Conservation (phyloP, 1,140 invertebrate genomes). For the Zaprionus nigranus region DNA sequence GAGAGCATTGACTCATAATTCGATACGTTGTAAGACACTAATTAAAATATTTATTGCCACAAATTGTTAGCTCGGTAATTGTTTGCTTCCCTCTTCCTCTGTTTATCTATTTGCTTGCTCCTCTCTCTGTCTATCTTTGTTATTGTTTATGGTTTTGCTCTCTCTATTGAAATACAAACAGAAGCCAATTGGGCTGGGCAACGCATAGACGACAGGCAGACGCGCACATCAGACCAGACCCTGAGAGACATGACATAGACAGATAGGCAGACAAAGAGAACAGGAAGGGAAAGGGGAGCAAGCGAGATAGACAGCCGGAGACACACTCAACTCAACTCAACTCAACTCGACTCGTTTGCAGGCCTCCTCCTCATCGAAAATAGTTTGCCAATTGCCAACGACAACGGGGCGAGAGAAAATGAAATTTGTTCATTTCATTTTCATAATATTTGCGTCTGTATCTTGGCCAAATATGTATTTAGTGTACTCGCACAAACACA, state of each 20-base stretch:
- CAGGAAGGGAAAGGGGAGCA: too few species aligned
- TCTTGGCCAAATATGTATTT: conserved; percentile 46
- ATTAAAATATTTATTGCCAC: conserved; percentile 21
- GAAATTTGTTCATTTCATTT: conserved; percentile 53
- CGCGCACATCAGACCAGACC: conserved; percentile 8
- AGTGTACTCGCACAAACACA: conserved; percentile 29
- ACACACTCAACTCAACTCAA: neutral
- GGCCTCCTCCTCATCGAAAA: conserved; percentile 22
- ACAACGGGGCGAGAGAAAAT: conserved; percentile 20
- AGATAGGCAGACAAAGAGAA: neutral
- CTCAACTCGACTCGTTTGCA: neutral
- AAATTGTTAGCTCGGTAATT: conserved; percentile 6
- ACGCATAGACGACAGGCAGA: conserved; percentile 8
- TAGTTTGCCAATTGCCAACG: conserved; percentile 52
- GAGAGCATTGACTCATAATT: conserved; percentile 23
- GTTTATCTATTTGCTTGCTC: neutral
- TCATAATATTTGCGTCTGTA: conserved; percentile 55
- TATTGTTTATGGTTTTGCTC: conserved; percentile 28
- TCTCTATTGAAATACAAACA: conserved; percentile 22
- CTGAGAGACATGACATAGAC: conserved; percentile 31
- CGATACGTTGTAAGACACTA: conserved; percentile 9
- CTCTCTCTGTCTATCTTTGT: conserved; percentile 4
- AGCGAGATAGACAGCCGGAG: neutral
- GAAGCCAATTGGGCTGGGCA: conserved; percentile 11
- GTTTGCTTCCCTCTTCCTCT: neutral